phyloP scores from a whole-genome alignment of 92 coral and sea anemone genomes.

The Parazoanthus atlanticus region DNA sequence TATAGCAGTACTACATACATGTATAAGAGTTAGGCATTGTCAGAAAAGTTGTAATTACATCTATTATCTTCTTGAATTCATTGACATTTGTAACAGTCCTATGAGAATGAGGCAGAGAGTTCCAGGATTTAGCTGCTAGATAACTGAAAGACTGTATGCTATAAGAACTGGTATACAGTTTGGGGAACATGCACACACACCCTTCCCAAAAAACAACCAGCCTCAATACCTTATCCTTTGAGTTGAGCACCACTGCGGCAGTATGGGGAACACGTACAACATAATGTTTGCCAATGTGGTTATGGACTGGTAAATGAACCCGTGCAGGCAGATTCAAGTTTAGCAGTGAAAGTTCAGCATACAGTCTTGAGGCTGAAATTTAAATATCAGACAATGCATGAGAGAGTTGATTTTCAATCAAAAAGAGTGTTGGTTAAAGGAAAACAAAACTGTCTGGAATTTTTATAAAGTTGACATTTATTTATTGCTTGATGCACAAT shows the following conservation, averaged over 20 bases:
- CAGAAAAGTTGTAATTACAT: too few species aligned
- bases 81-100: too few species aligned
- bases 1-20: too few species aligned
- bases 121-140: too few species aligned
- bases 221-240: conserved; percentile 89
- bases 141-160: too few species aligned
- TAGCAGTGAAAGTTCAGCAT: conserved; percentile 91
- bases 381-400: not conserved
- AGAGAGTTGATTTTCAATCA: not conserved
- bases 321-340: conserved; percentile 96
- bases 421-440: not conserved
- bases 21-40: too few species aligned
- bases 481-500: too few species aligned
- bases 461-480: not conserved
- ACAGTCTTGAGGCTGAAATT: conserved; percentile 81
- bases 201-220: too few species aligned
- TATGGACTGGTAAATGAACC: conserved; percentile 90
- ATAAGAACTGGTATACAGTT: too few species aligned
- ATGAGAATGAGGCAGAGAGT: too few species aligned
- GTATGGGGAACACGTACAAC: conserved; percentile 98
- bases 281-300: conserved; percentile 83
- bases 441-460: not conserved
- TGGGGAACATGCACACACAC: not conserved
- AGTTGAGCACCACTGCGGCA: conserved; percentile 96
- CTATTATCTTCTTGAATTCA: too few species aligned